Base-by-base conservation (phyloP, 2,888 invertebrate genomes). In the Adineta ricciae region DNA sequence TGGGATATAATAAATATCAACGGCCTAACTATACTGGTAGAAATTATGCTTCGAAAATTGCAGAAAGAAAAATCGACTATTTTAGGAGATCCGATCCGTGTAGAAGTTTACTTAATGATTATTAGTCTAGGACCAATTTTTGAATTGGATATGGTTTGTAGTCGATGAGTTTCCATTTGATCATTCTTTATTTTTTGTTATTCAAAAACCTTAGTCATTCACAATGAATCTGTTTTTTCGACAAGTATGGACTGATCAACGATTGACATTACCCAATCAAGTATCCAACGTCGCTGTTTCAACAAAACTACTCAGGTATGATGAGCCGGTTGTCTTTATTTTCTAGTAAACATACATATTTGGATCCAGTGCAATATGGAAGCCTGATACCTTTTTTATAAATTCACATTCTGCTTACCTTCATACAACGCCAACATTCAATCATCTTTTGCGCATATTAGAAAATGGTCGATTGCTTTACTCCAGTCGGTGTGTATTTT, bases 351-450 rank as follows among this genome's bases (percentile, higher is more conserved):
- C n/a, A n/a, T n/a, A 46, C 8, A 41, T 16, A 8, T 1, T 24
- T 21, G 9, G 38, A 41, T 78, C 2, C n/a, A 78, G 78, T 78
- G 78, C 78, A 41, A 78, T 78, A 78, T 78, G 78, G 78, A 78
- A 78, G 16, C 78, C 78, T 24, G 89, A 89, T 86, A 89, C 89
- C n/a, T 88, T 88, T 86, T 95, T 97, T 91, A 94, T 95, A 91
- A 97, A 97, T 90, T 96, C 96, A 38, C 95, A 96, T 89, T 94
- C 95, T 88, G 96, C 96, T 21, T 96, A 96, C 89, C 94, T 97
- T 73, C 97, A 97, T 91, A 96, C 95, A 49, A 96, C 97, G 87
- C 96, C 97, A 0, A 95, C 95, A 24, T 96, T 96, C 0, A 97
- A 97, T 91, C 96, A 96, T 91, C 92, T 97, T 87, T 92, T 97